Evolutionary conservation across 2,113 vertebrate species (phyloP).

Genomic region (Petrocephalus zakoni): DNA sequence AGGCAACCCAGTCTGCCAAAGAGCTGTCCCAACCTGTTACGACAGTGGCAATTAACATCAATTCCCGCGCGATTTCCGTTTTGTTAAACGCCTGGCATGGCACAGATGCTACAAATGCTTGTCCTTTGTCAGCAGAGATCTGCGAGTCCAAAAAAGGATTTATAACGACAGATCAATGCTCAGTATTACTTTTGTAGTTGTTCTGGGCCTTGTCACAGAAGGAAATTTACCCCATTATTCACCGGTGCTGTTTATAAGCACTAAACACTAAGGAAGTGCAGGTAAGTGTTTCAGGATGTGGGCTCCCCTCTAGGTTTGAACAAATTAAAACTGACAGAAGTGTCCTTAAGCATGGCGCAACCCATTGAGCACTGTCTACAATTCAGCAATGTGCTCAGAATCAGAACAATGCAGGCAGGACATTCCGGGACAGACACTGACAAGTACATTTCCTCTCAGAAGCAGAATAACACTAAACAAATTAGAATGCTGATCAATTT

Average conservation of each 20-base stretch:
- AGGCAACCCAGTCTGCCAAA: background rate
- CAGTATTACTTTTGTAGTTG: background rate
- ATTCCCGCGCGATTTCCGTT: background rate
- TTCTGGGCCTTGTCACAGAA: background rate
- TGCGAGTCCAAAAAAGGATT: background rate
- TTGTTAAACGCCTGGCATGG: background rate
- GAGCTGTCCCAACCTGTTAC: background rate
- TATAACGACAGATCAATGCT: background rate
- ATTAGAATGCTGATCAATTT: background rate
- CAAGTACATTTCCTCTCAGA: background rate
- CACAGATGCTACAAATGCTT: background rate
- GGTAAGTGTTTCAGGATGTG: background rate
- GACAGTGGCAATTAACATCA: background rate
- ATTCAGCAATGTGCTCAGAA: background rate
- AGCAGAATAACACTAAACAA: background rate
- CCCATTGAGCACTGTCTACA: background rate
- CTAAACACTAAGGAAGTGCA: background rate
- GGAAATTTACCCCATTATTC: background rate
- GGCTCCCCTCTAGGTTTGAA: background rate
- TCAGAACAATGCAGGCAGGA: background rate
- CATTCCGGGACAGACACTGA: background rate
- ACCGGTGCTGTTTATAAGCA: background rate
- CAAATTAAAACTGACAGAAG: background rate
- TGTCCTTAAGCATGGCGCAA: background rate
- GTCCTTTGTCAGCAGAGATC: background rate